These are phyloP conservation scores for Lasioglossum calceatum DNA, from an alignment of 2,888 invertebrate species.

Conservation along the genomic window DNA sequence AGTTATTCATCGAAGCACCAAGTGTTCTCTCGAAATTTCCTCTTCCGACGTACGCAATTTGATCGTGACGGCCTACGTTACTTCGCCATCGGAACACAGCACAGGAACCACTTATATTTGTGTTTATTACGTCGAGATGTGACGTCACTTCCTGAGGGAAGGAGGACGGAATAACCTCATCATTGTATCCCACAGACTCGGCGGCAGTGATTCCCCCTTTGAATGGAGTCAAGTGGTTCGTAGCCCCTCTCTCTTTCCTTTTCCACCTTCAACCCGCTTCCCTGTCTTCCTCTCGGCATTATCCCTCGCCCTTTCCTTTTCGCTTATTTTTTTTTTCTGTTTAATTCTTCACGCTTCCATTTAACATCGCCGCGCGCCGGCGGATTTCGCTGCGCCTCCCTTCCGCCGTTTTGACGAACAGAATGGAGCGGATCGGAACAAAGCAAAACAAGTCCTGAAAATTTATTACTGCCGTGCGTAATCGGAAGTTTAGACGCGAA, in stretches of 20 bases:
- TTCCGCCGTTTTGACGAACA: background rate
- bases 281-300: conserved; percentile 41
- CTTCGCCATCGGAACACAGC: conserved; percentile 66
- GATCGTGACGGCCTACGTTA: conserved; percentile 65
- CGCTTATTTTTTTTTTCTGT: background rate
- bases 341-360: conserved; percentile 20
- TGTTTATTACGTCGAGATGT: conserved; percentile 78
- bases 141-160: conserved; percentile 80
- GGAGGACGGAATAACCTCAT: conserved; percentile 81
- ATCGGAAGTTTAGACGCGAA: no score
- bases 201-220: conserved; percentile 68
- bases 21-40: conserved; percentile 63
- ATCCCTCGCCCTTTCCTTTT: conserved; percentile 13
- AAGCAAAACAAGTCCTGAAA: background rate
- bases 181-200: conserved; percentile 76
- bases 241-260: conserved; percentile 51
- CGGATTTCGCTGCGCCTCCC: background rate
- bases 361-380: background rate
- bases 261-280: conserved; percentile 49
- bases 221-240: conserved; percentile 70
- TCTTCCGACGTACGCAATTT: conserved; percentile 69
- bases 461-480: background rate
- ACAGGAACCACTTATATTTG: conserved; percentile 77
- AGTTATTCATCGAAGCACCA: conserved; percentile 56
- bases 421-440: background rate